Evolutionary conservation across 1,140 invertebrate species (phyloP).

Genomic region (Eumaeus atala): DNA sequence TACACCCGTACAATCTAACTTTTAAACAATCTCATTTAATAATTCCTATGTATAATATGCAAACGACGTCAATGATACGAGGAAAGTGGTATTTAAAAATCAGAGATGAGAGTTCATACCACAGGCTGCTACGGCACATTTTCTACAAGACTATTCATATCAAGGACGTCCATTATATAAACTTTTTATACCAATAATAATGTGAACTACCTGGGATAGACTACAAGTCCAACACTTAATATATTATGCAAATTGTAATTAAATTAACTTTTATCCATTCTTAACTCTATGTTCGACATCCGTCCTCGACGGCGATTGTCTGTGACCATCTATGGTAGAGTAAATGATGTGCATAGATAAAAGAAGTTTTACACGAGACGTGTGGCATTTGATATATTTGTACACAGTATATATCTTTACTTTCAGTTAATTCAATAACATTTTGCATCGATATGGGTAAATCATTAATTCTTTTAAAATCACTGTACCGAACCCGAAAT

Average conservation of each 20-base stretch:
- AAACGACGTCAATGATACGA: conserved; percentile 20
- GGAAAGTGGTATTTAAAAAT: conserved; percentile 9
- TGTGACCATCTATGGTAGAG: no score
- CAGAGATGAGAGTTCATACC: conserved; percentile 2
- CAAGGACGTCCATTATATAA: conserved; percentile 3
- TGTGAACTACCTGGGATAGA: background rate
- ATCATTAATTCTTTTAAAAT: background rate
- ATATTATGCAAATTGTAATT: no score
- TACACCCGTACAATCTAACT: conserved; percentile 54
- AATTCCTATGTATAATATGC: conserved; percentile 33
- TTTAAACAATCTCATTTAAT: conserved; percentile 46
- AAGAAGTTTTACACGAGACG: background rate
- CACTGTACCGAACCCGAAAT: conserved; percentile 33
- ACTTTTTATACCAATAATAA: background rate
- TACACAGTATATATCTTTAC: background rate
- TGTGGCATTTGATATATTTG: background rate
- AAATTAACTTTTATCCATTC: no score
- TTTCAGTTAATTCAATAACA: background rate
- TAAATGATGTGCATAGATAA: no score
- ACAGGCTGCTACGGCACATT: background rate
- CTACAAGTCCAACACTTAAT: no score
- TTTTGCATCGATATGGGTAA: background rate
- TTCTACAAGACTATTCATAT: conserved; percentile 3
- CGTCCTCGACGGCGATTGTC: no score
- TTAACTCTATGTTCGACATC: no score